These are phyloP conservation scores for Brachystomella parvula DNA, from an alignment of 1,140 invertebrate genomes.

Conservation along the genomic window DNA sequence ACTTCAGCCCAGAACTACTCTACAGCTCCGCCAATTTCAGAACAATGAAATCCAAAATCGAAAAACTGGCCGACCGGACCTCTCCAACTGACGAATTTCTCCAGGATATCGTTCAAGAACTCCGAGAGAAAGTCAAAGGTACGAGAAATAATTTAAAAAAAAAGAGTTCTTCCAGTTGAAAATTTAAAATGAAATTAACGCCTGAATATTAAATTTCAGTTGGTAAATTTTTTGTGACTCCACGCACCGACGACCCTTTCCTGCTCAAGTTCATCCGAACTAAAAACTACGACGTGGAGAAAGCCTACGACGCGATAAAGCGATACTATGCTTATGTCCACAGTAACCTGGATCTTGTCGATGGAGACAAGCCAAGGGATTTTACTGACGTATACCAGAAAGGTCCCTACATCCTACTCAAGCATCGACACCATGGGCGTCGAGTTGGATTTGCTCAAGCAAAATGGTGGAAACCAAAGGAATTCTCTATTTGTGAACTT, in stretches of 20 bases:
- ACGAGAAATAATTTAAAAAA: neutral
- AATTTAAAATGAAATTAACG: too few relatives aligned
- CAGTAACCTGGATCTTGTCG: neutral
- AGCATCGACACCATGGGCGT: neutral
- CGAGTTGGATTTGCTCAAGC: neutral
- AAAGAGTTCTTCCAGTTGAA: neutral
- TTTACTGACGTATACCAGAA: neutral
- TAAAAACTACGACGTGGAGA: conserved; percentile 1
- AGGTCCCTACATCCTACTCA: neutral
- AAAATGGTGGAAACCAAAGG: neutral
- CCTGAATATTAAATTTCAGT: neutral
- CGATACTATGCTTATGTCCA: conserved; percentile 6
- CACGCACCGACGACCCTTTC: neutral
- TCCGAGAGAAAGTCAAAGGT: neutral
- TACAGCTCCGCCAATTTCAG: too few relatives aligned
- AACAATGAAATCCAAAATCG: too few relatives aligned
- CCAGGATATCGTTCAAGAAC: neutral
- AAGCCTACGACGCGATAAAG: neutral
- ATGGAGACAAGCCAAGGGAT: neutral
- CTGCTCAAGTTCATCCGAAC: neutral
- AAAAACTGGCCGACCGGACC: neutral
- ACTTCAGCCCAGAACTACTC: too few relatives aligned
- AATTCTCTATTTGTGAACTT: neutral
- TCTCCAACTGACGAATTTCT: neutral
- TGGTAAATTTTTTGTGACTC: neutral